Percentiles rank a stretch among this genome's conserved stretches.
These are phyloP conservation scores for Hirtodrosophila confusa DNA, from an alignment of 2,888 invertebrate genomes.

Conservation along the genomic window DNA sequence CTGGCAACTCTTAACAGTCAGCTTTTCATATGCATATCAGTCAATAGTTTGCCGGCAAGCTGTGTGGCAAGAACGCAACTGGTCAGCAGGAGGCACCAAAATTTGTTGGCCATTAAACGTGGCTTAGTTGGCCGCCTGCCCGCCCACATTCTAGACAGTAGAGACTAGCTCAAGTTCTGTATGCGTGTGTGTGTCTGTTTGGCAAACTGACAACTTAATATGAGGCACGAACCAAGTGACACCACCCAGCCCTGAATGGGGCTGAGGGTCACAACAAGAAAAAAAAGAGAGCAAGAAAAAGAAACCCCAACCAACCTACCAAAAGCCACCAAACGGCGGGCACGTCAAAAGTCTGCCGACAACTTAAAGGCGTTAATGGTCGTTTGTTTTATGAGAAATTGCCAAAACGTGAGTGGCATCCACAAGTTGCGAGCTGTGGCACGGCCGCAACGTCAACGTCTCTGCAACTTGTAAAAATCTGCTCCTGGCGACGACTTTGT, in stretches of 20 bases:
- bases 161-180: constrained; percentile 45
- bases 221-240: constrained; percentile 76
- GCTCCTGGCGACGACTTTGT: constrained; percentile 52
- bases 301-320: not conserved
- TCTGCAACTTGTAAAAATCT: constrained; percentile 51
- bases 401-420: constrained; percentile 83
- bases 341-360: constrained; percentile 74
- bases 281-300: too few species aligned
- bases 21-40: constrained; percentile 50
- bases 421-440: constrained; percentile 31
- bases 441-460: constrained; percentile 45
- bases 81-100: constrained; percentile 33
- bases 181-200: not conserved
- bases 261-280: too few species aligned
- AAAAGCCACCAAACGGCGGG: constrained; percentile 2
- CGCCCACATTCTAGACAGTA: constrained; percentile 23
- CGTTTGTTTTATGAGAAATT: constrained; percentile 84
- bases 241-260: constrained; percentile 31
- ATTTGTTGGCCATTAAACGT: constrained; percentile 65
- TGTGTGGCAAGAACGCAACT: constrained; percentile 36
- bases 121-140: constrained; percentile 62
- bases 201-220: constrained; percentile 72
- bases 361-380: constrained; percentile 82
- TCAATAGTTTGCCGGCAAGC: constrained; percentile 49
- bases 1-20: not conserved